A percentile compares a stretch with the other conserved stretches of the same genome.
phyloP scores from a whole-genome alignment of 2,888 invertebrate species.

The Amphipoea lucens region DNA sequence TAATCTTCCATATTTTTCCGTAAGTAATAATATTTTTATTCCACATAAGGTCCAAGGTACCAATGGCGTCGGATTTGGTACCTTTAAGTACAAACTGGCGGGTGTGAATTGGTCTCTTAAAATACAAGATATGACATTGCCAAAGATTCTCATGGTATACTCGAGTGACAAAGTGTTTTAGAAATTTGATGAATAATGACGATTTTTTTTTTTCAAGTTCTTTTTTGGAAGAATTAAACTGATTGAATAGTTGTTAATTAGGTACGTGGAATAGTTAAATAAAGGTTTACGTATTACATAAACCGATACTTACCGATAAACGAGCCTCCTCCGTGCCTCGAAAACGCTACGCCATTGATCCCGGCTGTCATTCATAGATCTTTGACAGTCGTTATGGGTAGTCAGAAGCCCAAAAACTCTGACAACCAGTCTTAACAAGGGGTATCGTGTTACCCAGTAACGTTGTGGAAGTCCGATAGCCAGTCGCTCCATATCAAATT shows the following conservation, averaged over 20 bases:
- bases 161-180: constrained; percentile 28
- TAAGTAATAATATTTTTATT: constrained; percentile 63
- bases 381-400: too few species aligned
- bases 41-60: constrained; percentile 33
- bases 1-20: constrained; percentile 41
- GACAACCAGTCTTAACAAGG: too few species aligned
- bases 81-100: constrained; percentile 62
- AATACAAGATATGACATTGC: constrained; percentile 63
- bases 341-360: not conserved
- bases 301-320: too few species aligned
- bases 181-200: too few species aligned
- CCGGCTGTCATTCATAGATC: not conserved
- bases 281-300: not conserved
- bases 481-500: not conserved
- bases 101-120: constrained; percentile 70
- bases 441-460: not conserved
- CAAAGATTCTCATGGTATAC: constrained; percentile 43
- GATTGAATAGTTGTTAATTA: not conserved
- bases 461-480: too few species aligned
- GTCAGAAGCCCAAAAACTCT: too few species aligned
- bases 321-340: not conserved
- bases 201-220: not conserved
- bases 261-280: not conserved
- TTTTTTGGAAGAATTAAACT: not conserved
- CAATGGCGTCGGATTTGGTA: constrained; percentile 65